A percentile compares a stretch with the other conserved stretches of the same genome.
phyloP scores from a whole-genome alignment of 2,797 vertebrate species.

The Knipowitschia caucasica region DNA sequence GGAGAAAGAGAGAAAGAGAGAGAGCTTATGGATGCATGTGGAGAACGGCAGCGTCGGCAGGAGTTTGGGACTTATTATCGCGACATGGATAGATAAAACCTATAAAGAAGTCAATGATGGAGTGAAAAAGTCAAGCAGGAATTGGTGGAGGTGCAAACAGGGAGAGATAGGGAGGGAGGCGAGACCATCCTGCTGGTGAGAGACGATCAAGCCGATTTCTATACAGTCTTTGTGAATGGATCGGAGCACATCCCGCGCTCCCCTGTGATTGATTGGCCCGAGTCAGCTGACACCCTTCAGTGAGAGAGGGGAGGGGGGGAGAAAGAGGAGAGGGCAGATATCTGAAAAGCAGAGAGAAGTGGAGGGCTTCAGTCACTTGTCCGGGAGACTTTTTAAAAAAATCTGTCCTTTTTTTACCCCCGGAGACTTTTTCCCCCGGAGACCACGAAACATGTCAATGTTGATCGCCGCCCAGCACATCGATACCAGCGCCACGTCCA shows the following conservation, averaged over 20 bases:
- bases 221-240: slow-evolving; percentile 46
- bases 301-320: not conserved
- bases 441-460: slow-evolving; percentile 59
- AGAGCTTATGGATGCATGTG: slow-evolving; percentile 23
- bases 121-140: slow-evolving; percentile 51
- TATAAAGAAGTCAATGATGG: slow-evolving; percentile 36
- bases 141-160: slow-evolving; percentile 25
- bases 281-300: slow-evolving; percentile 25
- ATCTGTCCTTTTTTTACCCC: no score
- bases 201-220: slow-evolving; percentile 41
- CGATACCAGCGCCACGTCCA: slow-evolving; percentile 59
- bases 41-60: slow-evolving; percentile 20
- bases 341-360: slow-evolving; percentile 1
- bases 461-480: slow-evolving; percentile 73
- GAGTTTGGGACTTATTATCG: slow-evolving; percentile 41
- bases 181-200: slow-evolving; percentile 5
- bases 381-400: slow-evolving; percentile 44
- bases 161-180: slow-evolving; percentile 10
- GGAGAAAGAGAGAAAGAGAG: slow-evolving; percentile 12
- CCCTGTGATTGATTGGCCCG: slow-evolving; percentile 56
- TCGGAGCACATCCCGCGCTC: slow-evolving; percentile 29
- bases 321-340: not conserved
- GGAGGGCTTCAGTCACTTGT: slow-evolving; percentile 40
- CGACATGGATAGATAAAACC: slow-evolving; percentile 38
- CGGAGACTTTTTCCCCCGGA: slow-evolving; percentile 22